Evolutionary conservation across 53 echinoderm and acorn worm species (phyloP).

Genomic region (Holothuria leucospilota): DNA sequence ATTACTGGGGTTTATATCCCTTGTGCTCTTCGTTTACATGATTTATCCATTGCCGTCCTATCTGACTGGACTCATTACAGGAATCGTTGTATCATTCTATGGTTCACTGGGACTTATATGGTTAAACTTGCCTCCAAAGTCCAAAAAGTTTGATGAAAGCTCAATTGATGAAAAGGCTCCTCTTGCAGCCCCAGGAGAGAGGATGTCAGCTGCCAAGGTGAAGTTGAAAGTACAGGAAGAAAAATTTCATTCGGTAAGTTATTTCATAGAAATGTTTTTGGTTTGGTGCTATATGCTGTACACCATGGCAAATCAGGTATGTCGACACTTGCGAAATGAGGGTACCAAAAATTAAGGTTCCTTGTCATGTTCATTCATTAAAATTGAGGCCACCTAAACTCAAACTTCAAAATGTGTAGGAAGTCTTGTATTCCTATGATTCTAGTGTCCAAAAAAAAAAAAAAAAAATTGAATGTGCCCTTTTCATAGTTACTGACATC

Average conservation of each 20-base stretch:
- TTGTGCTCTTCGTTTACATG: slow-evolving; percentile 74
- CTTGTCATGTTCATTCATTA: too few species aligned
- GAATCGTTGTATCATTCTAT: slow-evolving; percentile 79
- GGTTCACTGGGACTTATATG: slow-evolving; percentile 75
- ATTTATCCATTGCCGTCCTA: slow-evolving; percentile 79
- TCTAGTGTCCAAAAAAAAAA: too few species aligned
- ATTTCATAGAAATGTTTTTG: not conserved
- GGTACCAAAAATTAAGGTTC: too few species aligned
- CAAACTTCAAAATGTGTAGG: too few species aligned
- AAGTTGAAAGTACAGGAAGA: slow-evolving; percentile 83
- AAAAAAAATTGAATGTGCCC: too few species aligned
- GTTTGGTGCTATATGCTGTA: not conserved
- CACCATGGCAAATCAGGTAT: not conserved
- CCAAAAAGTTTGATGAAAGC: slow-evolving; percentile 57
- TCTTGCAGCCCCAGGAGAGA: slow-evolving; percentile 71
- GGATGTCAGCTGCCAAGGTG: slow-evolving; percentile 70
- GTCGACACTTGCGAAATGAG: too few species aligned
- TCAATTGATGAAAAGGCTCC: slow-evolving; percentile 59
- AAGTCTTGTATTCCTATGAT: too few species aligned
- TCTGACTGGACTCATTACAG: slow-evolving; percentile 75
- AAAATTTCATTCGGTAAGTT: slow-evolving; percentile 50
- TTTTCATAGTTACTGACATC: too few species aligned
- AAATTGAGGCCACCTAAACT: too few species aligned
- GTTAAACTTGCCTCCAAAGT: slow-evolving; percentile 68
- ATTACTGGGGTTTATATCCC: slow-evolving; percentile 50